Evolutionary conservation across 2,888 invertebrate species (phyloP), one percentile per base, ranked within the genome.

Genomic region (Pandemis corylana): DNA sequence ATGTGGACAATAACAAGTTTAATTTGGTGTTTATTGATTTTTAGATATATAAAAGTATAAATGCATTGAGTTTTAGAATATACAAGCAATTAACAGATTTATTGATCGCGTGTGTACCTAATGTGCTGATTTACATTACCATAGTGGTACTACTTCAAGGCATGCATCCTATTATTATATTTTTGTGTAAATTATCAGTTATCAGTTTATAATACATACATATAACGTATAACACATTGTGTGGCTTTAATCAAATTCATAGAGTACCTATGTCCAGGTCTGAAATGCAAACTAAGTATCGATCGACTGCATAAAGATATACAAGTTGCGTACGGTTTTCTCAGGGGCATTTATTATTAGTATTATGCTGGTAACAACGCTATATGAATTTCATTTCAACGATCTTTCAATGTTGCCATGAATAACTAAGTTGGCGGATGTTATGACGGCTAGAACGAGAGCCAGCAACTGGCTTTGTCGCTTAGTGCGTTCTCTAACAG

Each of bases 51-150:
- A 56, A 59, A 28, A 28, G 28, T 10, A 36, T 36, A 59, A 59
- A 59, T 28, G 5, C 0, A 56, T 53, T 20, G 28, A 28, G 10
- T 59, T 59, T 69, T 69, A 12, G 15, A 63, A 42, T 63, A 36
- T 44, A 53, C 36, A 53, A 70, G 65, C 51, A 10, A 69, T 61
- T 73, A 69, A 70, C 65, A n/a, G 6, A 61, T 61, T 66, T 51
- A 44, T 49, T 46, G 61, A 65, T 46, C 56, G 53, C 61, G 59
- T 61, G 65, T 66, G 42, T 61, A 53, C 28, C 28, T 72, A 53
- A 41, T 65, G 28, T 36, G 56, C 15, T 70, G 28, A 69, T 42
- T 10, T 63, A 56, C 7, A 62, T 62, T 49, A 13, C 41, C 42
- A n/a, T 28, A 46, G n/a, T 5, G 28, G 71, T 56, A 51, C 49